Evolutionary conservation across 2,797 vertebrate species (phyloP), one percentile per base, ranked within the genome.

Genomic region (Sparus aurata): DNA sequence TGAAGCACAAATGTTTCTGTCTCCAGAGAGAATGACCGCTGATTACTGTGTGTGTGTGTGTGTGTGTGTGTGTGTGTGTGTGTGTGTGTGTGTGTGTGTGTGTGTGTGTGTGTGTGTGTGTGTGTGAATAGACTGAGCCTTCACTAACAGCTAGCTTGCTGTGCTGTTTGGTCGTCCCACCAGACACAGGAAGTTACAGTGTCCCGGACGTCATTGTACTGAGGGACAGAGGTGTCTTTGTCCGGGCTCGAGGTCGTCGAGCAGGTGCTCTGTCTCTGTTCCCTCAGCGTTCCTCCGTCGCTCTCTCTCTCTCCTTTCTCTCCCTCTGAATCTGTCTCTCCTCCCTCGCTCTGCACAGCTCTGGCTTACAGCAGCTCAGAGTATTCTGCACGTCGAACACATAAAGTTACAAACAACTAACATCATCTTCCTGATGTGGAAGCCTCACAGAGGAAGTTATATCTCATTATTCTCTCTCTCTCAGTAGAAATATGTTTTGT

Each of bases 141-240:
- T 72, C 53, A 78, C 69, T 80, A 83, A 90, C 80, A 80, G 75
- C 71, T 73, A 60, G 70, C 88, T 91, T 85, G 75, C 85, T 86
- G 81, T 85, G 82, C 82, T 84, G 70, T 87, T 80, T 74, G 88
- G 60, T 88, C 72, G 74, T 90, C 90, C 85, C 84, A 90, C 84
- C 81, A 91, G 89, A 91, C 87, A 90, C 89, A 91, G 88, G 88
- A 91, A 91, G 92, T 92, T 76, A 85, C 88, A 91, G 87, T 89
- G 87, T 90, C 86, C 87, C 70, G 78, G 89, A 73, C 80, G 75
- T 80, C 90, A 91, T 93, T 94, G 91, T 94, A 85, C 75, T 75
- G 86, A 9, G 61, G 89, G 92, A 95, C 94, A 95, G 94, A 93
- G 87, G 84, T 91, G 87, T 85, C 94, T 95, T 96, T 95, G 94